Base-by-base conservation (phyloP, 2,113 vertebrate genomes). In the Saimiri boliviensis region DNA sequence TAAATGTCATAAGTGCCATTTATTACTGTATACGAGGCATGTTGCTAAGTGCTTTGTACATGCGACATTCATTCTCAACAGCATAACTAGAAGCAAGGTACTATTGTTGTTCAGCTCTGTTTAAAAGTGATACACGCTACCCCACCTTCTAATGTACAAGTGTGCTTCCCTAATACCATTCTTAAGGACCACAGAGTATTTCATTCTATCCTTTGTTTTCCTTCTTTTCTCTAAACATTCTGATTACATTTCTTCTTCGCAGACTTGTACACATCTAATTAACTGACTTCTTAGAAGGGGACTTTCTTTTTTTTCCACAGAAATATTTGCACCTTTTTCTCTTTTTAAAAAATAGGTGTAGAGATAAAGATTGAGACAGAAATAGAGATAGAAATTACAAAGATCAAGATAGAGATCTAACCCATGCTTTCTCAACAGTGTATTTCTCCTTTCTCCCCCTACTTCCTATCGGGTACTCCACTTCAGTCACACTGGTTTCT, bases 91-190 rank as follows among this genome's bases (percentile, higher is more conserved):
- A 45, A 40, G 32, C 19, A 37, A 19, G 0, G 35, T 68, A 10
- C 2, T 8, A 0, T 8, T n/a, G 6, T 25, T 58, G 54, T 35
- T 35, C 12, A 63, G 60, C 25, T 17, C 8, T 0, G 14, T 52
- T 56, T 45, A 47, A 12, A 40, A 27, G 68, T 40, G 35, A 32
- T 2, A 19, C 14, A 13, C 71, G 2, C 10, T 35, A 12, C 40
- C 12, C 8, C 7, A 12, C 23, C 20, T 63, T 49, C 70, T 58
- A 40, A 49, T 1, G 1, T 9, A 32, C 32, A 52, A 40, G 45
- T 16, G n/a, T 35, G 12, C 40, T 37, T 27, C 13, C 37, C 47
- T 1, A 49, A 13, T 5, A 23, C 11, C 19, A 73, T 60, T 68
- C 45, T 25, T 14, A 30, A 27, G 17, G 42, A 84, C 83, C 35